Base-by-base conservation (phyloP, 2,797 vertebrate species). In the Lateolabrax maculatus region DNA sequence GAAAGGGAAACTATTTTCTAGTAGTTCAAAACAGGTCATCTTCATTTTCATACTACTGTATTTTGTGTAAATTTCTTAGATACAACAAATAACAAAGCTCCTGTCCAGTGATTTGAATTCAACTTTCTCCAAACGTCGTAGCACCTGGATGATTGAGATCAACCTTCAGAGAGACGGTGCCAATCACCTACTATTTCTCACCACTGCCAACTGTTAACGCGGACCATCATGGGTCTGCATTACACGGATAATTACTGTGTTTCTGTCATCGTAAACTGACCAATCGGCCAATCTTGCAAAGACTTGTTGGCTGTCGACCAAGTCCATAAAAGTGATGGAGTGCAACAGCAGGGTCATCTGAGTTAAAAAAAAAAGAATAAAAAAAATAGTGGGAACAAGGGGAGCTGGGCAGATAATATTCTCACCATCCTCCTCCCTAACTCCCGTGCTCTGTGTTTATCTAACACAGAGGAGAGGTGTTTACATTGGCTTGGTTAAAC, bases 401-500 rank as follows among this genome's bases (percentile, higher is more conserved):
- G 51, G 64, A 58, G 49, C 65, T 13, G 41, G 44, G 60, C 49
- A 76, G 77, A 81, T 82, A 64, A 83, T 79, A 80, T 87, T 88
- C 82, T 84, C 81, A 79, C 73, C 76, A 36, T 87, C 79, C 49
- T 87, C 74, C 83, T 77, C 86, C 70, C 66, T 63, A n/a, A 83
- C 88, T 90, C 76, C 81, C 3, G 64, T 64, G 69, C 75, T 69
- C 58, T 57, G 66, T 93, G 85, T 94, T 94, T 92, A 93, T 92
- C 89, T 87, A 88, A 86, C 87, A 71, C 16, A n/a, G 73, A 86
- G 81, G 80, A 84, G 89, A 86, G 80, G 81, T 86, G 93, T 94
- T 94, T 94, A 92, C 84, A 89, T 77, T 90, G 87, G 89, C 89
- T 84, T 67, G 71, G 84, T 89, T 88, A 92, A 93, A 93, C 92